phyloP scores from a whole-genome alignment of 2,888 invertebrate genomes.

The Sarcophaga caerulescens region DNA sequence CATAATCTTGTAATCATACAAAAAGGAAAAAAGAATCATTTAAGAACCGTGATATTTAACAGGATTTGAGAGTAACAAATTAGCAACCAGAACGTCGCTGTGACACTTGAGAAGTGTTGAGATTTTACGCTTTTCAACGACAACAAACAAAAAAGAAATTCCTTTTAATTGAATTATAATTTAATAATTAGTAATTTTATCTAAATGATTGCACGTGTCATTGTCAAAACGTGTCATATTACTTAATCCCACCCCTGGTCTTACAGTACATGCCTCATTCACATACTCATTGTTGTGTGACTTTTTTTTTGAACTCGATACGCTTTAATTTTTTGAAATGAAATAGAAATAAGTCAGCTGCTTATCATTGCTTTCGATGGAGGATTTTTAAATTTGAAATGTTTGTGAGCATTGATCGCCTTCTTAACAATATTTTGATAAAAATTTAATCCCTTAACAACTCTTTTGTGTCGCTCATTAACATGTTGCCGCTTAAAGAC shows the following conservation, averaged over 20 bases:
- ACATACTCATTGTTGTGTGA: conserved; percentile 46
- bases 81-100: conserved; percentile 13
- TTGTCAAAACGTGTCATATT: conserved; percentile 66
- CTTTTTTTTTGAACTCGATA: conserved; percentile 52
- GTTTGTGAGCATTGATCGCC: conserved; percentile 48
- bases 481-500: conserved; percentile 33
- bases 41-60: no score
- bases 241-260: conserved; percentile 40
- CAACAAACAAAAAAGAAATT: neutral
- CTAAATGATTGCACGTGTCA: conserved; percentile 65
- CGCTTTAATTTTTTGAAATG: conserved; percentile 26
- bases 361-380: conserved; percentile 34
- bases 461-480: conserved; percentile 45
- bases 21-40: no score
- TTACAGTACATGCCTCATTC: conserved; percentile 47
- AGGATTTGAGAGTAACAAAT: neutral
- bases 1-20: no score
- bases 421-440: conserved; percentile 62
- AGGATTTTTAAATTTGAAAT: neutral
- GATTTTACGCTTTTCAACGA: neutral
- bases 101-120: conserved; percentile 33
- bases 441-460: conserved; percentile 64
- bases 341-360: conserved; percentile 16
- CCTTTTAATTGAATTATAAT: conserved; percentile 63
- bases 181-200: conserved; percentile 66